Conservation (phyloP, 2,888 invertebrate species). For the Uropetala carovei region DNA sequence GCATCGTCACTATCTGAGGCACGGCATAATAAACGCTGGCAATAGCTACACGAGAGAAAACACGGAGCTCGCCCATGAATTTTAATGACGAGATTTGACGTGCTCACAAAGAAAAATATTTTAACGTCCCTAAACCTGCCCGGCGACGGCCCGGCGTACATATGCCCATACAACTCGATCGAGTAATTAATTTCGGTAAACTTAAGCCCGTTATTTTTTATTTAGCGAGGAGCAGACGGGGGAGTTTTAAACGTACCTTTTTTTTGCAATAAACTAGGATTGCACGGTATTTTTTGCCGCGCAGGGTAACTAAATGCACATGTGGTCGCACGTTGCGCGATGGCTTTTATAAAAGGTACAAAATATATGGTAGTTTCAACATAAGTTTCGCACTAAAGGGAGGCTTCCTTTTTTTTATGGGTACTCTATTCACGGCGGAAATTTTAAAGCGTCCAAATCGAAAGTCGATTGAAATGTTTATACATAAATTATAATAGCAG, state of each 20-base stretch:
- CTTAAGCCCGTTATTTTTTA: slow-evolving; percentile 41
- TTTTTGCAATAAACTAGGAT: slow-evolving; percentile 17
- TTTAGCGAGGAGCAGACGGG: background rate
- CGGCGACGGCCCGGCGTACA: background rate
- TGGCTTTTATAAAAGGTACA: background rate
- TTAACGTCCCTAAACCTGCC: slow-evolving; percentile 50
- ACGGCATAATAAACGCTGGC: slow-evolving; percentile 62
- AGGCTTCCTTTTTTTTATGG: background rate
- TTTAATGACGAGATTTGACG: slow-evolving; percentile 64
- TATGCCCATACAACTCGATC: slow-evolving; percentile 49
- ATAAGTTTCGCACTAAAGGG: background rate
- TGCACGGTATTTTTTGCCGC: background rate
- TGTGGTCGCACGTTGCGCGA: background rate
- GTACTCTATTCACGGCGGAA: background rate
- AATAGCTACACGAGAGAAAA: slow-evolving; percentile 60
- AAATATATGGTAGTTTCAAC: background rate
- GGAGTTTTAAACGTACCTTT: background rate
- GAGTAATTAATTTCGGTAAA: slow-evolving; percentile 63
- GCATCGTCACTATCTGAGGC: slow-evolving; percentile 64
- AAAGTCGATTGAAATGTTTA: background rate
- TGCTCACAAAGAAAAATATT: slow-evolving; percentile 59
- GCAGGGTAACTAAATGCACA: slow-evolving; percentile 7
- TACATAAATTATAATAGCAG: background rate
- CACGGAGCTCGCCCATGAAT: slow-evolving; percentile 55
- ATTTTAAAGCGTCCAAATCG: background rate